phyloP scores from a whole-genome alignment of 2,113 vertebrate species.

The Phainopepla nitens region DNA sequence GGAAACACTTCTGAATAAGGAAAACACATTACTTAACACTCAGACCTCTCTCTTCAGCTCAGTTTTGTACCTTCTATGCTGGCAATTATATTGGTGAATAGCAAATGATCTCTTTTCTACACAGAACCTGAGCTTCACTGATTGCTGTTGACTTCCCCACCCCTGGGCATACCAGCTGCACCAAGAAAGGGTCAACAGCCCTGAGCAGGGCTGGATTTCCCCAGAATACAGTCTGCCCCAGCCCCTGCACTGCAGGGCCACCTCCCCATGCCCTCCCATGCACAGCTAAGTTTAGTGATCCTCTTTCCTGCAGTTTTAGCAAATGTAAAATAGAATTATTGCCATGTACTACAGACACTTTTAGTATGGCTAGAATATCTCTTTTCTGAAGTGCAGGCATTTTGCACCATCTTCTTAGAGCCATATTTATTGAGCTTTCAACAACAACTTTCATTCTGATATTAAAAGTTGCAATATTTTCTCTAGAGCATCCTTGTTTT shows the following conservation, averaged over 20 bases:
- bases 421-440: background rate
- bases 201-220: fast-evolving
- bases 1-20: background rate
- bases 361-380: background rate
- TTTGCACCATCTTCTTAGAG: background rate
- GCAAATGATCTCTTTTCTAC: background rate
- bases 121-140: background rate
- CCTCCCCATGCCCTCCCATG: fast-evolving
- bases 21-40: background rate
- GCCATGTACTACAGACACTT: background rate
- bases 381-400: background rate
- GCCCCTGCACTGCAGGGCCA: background rate
- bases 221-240: background rate
- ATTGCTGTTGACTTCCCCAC: background rate
- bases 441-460: background rate
- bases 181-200: background rate
- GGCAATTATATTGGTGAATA: background rate
- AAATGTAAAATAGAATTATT: background rate
- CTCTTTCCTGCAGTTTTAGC: background rate
- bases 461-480: background rate
- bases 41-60: background rate
- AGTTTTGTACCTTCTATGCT: background rate
- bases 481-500: background rate
- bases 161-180: background rate
- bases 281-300: background rate